Evolutionary conservation across 2,888 invertebrate species (phyloP).

Genomic region (Bembecia ichneumoniformis): DNA sequence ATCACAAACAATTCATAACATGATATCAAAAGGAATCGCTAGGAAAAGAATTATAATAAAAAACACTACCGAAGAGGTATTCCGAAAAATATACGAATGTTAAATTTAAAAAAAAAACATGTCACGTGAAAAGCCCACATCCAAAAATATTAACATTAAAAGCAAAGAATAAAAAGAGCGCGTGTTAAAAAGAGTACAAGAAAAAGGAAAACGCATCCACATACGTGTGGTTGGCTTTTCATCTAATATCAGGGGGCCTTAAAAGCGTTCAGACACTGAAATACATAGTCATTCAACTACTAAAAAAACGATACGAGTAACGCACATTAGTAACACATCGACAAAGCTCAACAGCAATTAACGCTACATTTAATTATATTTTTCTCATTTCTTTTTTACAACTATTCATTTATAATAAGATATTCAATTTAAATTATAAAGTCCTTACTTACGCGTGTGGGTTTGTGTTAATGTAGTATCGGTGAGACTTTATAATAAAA

Average conservation of each 20-base stretch:
- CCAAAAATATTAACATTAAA: slow-evolving; percentile 50
- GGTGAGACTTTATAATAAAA: neutral
- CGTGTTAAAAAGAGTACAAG: slow-evolving; percentile 8
- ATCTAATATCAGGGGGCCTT: slow-evolving; percentile 20
- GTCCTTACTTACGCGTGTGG: slow-evolving; percentile 60
- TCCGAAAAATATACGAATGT: slow-evolving; percentile 12
- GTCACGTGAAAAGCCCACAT: slow-evolving; percentile 59
- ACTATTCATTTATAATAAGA: slow-evolving; percentile 10
- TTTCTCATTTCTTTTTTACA: slow-evolving; percentile 3
- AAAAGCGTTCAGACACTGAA: slow-evolving; percentile 38
- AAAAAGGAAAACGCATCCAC: slow-evolving; percentile 5
- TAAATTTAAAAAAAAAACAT: slow-evolving; percentile 33
- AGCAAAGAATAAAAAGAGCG: slow-evolving; percentile 28
- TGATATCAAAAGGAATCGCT: slow-evolving; percentile 60
- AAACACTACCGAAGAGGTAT: neutral
- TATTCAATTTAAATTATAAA: slow-evolving; percentile 24
- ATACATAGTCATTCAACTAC: slow-evolving; percentile 18
- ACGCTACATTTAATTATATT: slow-evolving; percentile 1
- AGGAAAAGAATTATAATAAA: neutral
- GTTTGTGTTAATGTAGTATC: slow-evolving; percentile 65
- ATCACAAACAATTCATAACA: slow-evolving; percentile 7
- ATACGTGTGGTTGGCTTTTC: slow-evolving; percentile 5
- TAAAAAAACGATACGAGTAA: slow-evolving; percentile 3
- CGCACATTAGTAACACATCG: slow-evolving; percentile 19
- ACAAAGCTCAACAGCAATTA: slow-evolving; percentile 17